Conservation (phyloP, 2,113 vertebrate genomes). For the Heloderma charlesbogerti region DNA sequence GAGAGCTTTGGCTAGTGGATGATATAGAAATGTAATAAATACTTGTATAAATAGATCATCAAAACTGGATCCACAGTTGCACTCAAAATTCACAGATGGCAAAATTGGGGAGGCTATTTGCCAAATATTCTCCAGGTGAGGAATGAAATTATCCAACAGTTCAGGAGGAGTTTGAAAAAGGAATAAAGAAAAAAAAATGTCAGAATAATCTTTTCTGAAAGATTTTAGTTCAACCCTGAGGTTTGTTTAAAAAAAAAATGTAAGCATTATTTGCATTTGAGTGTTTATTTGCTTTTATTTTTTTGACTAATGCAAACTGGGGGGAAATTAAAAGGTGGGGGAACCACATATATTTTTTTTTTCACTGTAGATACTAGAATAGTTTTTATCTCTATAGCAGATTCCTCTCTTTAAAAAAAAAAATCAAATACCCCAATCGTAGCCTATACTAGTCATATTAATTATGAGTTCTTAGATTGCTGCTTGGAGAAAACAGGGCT, state of each 20-base stretch:
- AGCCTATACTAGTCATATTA: background rate
- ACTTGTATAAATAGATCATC: no score
- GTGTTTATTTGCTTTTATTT: no score
- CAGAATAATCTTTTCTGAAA: background rate
- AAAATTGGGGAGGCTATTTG: background rate
- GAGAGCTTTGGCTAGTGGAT: no score
- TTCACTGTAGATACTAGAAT: no score
- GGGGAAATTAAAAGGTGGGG: no score
- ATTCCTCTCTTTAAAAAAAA: background rate
- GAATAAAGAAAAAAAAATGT: no score
- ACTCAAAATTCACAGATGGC: background rate
- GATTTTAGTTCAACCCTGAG: background rate
- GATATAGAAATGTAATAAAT: no score
- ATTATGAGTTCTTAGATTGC: background rate
- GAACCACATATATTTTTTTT: no score
- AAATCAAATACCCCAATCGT: background rate
- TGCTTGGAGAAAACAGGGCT: background rate
- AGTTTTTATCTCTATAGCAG: background rate
- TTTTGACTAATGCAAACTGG: no score
- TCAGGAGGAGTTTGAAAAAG: background rate
- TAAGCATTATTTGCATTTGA: no score
- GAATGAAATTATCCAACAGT: background rate
- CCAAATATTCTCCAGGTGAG: background rate
- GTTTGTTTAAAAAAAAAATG: no score
- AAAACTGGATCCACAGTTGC: background rate